Evolutionary conservation across 2,797 vertebrate genomes (phyloP).

Genomic region (Xyrichtys novacula): DNA sequence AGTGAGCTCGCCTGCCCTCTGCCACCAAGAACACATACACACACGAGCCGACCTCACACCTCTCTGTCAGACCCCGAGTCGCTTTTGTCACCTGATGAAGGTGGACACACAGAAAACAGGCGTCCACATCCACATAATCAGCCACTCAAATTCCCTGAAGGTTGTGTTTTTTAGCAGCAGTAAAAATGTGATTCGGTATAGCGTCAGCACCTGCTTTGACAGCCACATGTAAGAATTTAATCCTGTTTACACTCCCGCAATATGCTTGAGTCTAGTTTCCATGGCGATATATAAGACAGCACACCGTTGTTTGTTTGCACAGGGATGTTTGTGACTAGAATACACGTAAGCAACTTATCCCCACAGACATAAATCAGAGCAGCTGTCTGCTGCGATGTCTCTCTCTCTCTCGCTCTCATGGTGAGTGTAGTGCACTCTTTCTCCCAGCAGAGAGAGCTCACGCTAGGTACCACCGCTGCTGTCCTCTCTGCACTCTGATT

Average conservation of each 20-base stretch:
- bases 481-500: neutral
- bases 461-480: conserved; percentile 31
- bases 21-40: conserved; percentile 13
- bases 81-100: conserved; percentile 41
- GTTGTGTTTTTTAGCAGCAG: neutral
- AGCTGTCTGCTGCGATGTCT: conserved; percentile 5
- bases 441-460: conserved; percentile 79
- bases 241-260: conserved; percentile 10
- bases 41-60: conserved; percentile 43
- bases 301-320: conserved; percentile 1
- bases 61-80: conserved; percentile 36
- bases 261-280: conserved; percentile 15
- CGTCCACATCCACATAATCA: neutral
- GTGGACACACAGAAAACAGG: neutral
- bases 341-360: neutral
- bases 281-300: neutral
- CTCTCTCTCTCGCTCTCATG: neutral
- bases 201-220: neutral
- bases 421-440: conserved; percentile 57
- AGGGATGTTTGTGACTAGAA: conserved; percentile 12
- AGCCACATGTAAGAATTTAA: conserved; percentile 1
- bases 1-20: conserved; percentile 51
- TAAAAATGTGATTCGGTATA: neutral
- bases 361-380: conserved; percentile 4
- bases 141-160: neutral